Base-by-base conservation (phyloP, 2,888 invertebrate species). In the Serripes groenlandicus region DNA sequence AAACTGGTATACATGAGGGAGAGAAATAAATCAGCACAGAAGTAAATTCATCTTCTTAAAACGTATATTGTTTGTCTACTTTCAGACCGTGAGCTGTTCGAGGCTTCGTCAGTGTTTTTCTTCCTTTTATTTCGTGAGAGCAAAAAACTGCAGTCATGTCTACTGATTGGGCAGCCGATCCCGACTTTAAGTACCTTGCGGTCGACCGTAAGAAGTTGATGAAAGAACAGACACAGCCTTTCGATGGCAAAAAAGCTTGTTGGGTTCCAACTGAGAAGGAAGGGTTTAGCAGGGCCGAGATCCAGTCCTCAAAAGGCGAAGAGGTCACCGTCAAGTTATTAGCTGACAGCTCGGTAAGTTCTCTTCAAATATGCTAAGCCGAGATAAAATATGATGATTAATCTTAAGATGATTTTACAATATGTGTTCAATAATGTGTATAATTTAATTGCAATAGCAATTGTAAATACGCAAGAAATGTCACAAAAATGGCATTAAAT, bases 181-280 rank as follows among this genome's bases (percentile, higher is more conserved):
- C 93, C 35, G 94, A 94, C 81, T 94, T 92, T 83, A 88, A 92
- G 78, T 94, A 92, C 78, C 91, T 94, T 78, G 92, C 91, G 58
- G 91, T 94, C 4, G 93, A 94, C 88, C 88, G 91, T 60, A 94
- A 94, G 91, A 92, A 92, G 90, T 34, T 93, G 86, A 76, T 93
- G 91, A 91, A 91, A 81, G 92, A 93, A 80, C 92, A 92, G 88
- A 89, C 91, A 34, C 88, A 90, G 78, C 79, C 93, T 34, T 94
- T 92, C 83, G 94, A 94, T 78, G 93, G 93, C 85, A 99, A 99
- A 96, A 99, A 99, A 96, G 97, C 98, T 95, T 98, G 98, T 96
- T 99, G 99, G 99, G 97, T 99, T 91, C 99, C 99, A 93, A 97
- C 98, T 95, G 98, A 98, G 94, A 99, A 99, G 96, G 99, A 99